phyloP scores from a whole-genome alignment of 2,888 invertebrate genomes.

The Icerya purchasi region DNA sequence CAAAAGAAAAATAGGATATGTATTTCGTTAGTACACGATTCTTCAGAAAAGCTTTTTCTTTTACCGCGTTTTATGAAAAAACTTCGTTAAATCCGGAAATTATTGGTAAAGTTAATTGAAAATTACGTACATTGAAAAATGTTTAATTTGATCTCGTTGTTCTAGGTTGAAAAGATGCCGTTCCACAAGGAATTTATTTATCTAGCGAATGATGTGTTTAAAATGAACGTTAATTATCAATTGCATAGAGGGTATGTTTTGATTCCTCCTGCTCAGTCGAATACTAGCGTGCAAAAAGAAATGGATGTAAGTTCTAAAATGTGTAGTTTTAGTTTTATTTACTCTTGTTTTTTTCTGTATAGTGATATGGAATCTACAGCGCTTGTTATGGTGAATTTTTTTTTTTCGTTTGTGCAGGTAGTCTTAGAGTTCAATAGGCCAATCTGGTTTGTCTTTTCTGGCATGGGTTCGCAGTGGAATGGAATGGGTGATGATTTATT shows the following conservation, averaged over 20 bases:
- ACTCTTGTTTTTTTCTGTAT: not conserved
- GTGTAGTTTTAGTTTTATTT: not conserved
- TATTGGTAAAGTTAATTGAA: no score
- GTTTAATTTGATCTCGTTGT: not conserved
- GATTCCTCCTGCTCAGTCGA: no score
- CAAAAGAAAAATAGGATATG: no score
- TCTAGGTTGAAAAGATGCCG: slow-evolving; percentile 12
- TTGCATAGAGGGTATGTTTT: slow-evolving; percentile 11
- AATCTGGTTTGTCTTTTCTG: slow-evolving; percentile 46
- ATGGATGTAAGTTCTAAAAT: no score
- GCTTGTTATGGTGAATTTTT: not conserved
- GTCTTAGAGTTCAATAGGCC: slow-evolving; percentile 24
- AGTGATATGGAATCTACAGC: not conserved
- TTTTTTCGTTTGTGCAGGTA: slow-evolving; percentile 1
- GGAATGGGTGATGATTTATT: slow-evolving; percentile 61
- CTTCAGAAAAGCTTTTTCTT: no score
- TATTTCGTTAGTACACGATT: no score
- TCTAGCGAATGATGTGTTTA: slow-evolving; percentile 15
- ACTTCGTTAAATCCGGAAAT: no score
- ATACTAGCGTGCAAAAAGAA: no score
- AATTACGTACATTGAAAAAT: no score
- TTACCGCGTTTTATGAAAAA: no score
- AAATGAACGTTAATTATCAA: slow-evolving; percentile 11
- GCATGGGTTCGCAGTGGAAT: slow-evolving; percentile 62
- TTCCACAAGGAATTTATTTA: slow-evolving; percentile 16